Conservation (phyloP, 2,888 invertebrate species). For the Eupithecia exiguata region DNA sequence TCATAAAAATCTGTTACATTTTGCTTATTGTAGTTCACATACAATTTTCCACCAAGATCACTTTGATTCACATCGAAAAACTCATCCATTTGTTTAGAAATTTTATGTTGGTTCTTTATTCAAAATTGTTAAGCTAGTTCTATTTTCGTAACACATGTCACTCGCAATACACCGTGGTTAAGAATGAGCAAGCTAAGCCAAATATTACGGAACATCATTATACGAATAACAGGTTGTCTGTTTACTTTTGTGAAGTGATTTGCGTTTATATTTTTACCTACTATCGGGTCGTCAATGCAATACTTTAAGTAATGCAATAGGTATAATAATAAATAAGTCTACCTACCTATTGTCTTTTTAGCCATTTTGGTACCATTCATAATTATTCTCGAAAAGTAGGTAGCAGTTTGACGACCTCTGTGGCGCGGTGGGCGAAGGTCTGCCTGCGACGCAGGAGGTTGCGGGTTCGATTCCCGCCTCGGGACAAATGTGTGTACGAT, state of each 20-base stretch:
- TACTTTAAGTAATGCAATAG: background rate
- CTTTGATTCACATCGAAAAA: conserved; percentile 49
- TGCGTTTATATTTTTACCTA: conserved; percentile 50
- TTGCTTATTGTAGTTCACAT: conserved; percentile 57
- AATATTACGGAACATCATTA: conserved; percentile 57
- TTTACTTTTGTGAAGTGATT: conserved; percentile 66
- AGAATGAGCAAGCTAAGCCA: conserved; percentile 60
- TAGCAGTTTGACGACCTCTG: background rate
- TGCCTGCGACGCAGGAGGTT: too few species aligned
- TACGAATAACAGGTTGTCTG: conserved; percentile 60
- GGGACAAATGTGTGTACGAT: too few species aligned
- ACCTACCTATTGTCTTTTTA: background rate
- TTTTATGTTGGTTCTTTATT: conserved; percentile 11
- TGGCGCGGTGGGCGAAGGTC: too few species aligned
- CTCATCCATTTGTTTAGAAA: conserved; percentile 53
- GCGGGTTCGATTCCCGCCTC: too few species aligned
- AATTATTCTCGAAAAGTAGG: too few species aligned
- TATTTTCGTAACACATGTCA: conserved; percentile 56
- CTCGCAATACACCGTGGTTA: conserved; percentile 55
- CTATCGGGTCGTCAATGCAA: background rate
- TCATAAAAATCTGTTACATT: conserved; percentile 65
- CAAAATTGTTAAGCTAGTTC: background rate
- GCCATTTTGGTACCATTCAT: too few species aligned
- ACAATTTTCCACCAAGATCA: conserved; percentile 21
- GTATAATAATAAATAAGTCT: background rate